phyloP scores from a whole-genome alignment of 2,888 invertebrate species.

The Leuctra nigra region DNA sequence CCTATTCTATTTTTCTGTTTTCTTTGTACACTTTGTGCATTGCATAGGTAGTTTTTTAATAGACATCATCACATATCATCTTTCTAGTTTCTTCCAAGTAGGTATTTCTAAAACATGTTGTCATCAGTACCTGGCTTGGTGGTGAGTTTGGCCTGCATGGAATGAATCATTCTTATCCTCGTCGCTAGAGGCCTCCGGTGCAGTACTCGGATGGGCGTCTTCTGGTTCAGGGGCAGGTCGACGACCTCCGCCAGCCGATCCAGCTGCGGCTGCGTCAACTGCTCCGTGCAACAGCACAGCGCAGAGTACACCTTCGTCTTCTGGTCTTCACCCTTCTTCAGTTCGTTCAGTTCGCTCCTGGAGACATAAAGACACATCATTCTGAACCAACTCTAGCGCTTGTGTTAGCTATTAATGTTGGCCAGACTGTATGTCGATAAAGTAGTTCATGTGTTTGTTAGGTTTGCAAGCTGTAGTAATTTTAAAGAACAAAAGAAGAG shows the following conservation, averaged over 20 bases:
- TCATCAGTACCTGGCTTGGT: not conserved
- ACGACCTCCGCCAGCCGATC: conserved; percentile 42
- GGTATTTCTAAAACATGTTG: too few species aligned
- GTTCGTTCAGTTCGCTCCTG: conserved; percentile 57
- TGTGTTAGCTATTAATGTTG: too few species aligned
- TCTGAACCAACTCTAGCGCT: too few species aligned
- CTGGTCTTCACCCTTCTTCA: conserved; percentile 82
- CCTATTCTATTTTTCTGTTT: too few species aligned
- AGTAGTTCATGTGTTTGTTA: too few species aligned
- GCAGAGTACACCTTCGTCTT: conserved; percentile 87
- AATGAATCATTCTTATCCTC: not conserved
- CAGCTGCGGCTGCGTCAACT: conserved; percentile 39
- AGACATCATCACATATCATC: too few species aligned
- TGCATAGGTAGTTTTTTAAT: not conserved
- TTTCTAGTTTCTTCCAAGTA: too few species aligned
- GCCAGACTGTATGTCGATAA: too few species aligned
- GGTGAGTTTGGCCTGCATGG: not conserved
- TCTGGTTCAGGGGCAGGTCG: conserved; percentile 61
- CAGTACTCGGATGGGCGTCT: conserved; percentile 84
- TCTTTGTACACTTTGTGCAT: not conserved
- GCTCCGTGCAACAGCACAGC: conserved; percentile 53
- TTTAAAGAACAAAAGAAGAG: too few species aligned
- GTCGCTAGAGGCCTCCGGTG: conserved; percentile 71
- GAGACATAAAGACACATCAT: not conserved
- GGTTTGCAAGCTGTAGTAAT: too few species aligned